These are phyloP conservation scores for Chloroceryle amazona DNA, from an alignment of 2,797 vertebrate species.

Conservation along the genomic window DNA sequence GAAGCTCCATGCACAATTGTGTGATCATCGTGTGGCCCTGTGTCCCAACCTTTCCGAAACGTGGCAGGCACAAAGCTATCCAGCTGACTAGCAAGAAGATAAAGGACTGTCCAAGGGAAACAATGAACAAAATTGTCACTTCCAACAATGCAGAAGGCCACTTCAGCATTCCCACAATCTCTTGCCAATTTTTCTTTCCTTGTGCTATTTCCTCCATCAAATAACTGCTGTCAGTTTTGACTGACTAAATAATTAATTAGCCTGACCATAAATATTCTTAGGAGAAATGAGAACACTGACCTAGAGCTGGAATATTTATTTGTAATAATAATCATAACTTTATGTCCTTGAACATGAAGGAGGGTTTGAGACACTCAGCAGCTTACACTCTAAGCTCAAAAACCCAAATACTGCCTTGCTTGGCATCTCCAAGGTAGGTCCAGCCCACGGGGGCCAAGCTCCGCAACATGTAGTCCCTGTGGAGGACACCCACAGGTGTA, in stretches of 20 bases:
- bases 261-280: not conserved
- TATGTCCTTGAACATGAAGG: not conserved
- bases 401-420: not conserved
- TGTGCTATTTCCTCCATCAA: not conserved
- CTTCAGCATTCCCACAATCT: conserved; percentile 26
- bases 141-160: conserved; percentile 20
- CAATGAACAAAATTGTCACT: conserved; percentile 31
- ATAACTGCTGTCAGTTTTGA: conserved; percentile 41
- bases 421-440: not conserved
- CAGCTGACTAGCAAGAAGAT: conserved; percentile 47
- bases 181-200: conserved; percentile 47
- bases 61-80: conserved; percentile 22
- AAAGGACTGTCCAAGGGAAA: conserved; percentile 31
- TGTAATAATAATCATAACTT: not conserved
- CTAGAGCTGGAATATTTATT: not conserved
- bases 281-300: conserved; percentile 2
- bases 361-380: not conserved
- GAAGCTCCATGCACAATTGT: conserved; percentile 77
- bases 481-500: fast-evolving
- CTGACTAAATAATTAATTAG: conserved; percentile 23
- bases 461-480: not conserved
- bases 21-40: conserved; percentile 62
- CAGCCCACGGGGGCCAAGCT: not conserved
- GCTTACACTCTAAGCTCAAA: not conserved
- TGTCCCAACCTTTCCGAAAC: conserved; percentile 67